phyloP scores from a whole-genome alignment of 2,113 vertebrate genomes.

The Nannobrachium achirus region DNA sequence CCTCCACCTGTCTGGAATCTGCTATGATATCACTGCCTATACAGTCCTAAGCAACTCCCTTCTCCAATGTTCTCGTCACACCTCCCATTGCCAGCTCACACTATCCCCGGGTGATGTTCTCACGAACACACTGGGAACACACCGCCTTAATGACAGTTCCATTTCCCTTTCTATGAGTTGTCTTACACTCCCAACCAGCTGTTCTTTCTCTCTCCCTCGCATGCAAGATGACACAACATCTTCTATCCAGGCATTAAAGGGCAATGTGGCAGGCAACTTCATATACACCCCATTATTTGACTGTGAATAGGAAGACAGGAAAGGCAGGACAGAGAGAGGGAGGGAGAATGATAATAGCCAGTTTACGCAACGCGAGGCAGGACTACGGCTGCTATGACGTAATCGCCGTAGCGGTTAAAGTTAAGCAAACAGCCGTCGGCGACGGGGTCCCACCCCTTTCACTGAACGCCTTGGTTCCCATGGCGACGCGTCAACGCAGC shows the following conservation, averaged over 20 bases:
- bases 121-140: not conserved
- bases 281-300: not conserved
- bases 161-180: slow-evolving; percentile 33
- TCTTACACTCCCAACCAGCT: slow-evolving; percentile 2
- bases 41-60: slow-evolving; percentile 33
- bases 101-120: not conserved
- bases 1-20: slow-evolving; percentile 71
- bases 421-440: too few relatives aligned
- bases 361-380: too few relatives aligned
- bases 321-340: too few relatives aligned
- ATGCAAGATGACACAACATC: slow-evolving; percentile 54
- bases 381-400: too few relatives aligned
- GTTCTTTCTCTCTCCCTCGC: slow-evolving; percentile 5
- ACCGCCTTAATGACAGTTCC: not conserved
- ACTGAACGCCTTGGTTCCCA: too few relatives aligned
- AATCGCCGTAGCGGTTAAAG: too few relatives aligned
- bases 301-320: too few relatives aligned
- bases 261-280: not conserved
- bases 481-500: too few relatives aligned
- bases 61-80: slow-evolving; percentile 15
- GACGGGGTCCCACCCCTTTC: too few relatives aligned
- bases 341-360: too few relatives aligned
- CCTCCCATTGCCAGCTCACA: slow-evolving; percentile 1
- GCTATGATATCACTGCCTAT: slow-evolving; percentile 64
- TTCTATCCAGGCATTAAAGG: not conserved